Base-by-base conservation (phyloP, 1,140 invertebrate genomes). In the Odontomachus brunneus region DNA sequence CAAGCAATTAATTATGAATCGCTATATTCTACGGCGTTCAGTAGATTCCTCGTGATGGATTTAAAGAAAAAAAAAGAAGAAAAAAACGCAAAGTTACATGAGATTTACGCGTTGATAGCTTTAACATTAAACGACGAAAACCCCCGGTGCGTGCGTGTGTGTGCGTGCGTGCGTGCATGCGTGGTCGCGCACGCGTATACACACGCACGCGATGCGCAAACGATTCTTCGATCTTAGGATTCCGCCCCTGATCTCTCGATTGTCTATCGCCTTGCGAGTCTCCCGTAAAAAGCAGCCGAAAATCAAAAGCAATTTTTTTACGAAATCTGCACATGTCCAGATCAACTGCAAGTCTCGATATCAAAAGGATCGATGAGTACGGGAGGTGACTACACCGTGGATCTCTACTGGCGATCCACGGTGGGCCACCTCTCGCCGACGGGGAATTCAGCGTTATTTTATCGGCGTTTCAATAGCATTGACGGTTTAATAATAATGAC, bases 271-370 rank as follows among this genome's bases (percentile, higher is more conserved):
- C 65, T 80, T 48, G 65, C 63, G 53, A 76, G 29, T 66, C 48
- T 76, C 49, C 62, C 62, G 60, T 66, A 51, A 44, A 44, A 44
- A 88, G 57, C 60, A 88, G 84, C 86, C 69, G 73, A 88, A 88
- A 89, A 89, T 89, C 87, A 89, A 89, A 89, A 89, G 71, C 78
- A 89, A 88, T 89, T 86, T 89, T 86, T 89, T 88, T 85, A 85
- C 69, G 14, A 66, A 49, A n/a, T 75, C 69, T 65, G 14, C 38
- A 33, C n/a, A 48, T 24, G 17, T 75, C 44, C 66, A 63, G 60
- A 83, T 38, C 49, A 74, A 44, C 24, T 29, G 22, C 51, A 49
- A 49, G 15, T 83, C 51, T 63, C 49, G 44, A 83, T 83, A 76
- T 83, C 72, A 82, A 82, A 83, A 83, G 19, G 48, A 73, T 57